Percentiles rank a stretch among this genome's conserved stretches.
Conservation (phyloP, 2,797 vertebrate species). For the Clarias laeviceps region DNA sequence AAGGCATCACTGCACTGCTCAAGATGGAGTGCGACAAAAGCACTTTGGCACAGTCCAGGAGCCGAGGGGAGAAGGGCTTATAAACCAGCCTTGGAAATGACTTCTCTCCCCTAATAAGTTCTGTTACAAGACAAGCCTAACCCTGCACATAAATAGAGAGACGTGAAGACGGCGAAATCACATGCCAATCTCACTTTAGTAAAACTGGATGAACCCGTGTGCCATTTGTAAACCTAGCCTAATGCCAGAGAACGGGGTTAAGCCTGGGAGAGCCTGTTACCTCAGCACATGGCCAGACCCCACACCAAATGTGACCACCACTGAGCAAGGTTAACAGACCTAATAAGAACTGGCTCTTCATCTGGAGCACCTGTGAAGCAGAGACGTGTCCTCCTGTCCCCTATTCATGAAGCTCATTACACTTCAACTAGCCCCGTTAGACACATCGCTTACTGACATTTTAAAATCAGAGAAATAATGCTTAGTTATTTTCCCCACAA, state of each 20-base stretch:
- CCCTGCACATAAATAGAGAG: conserved; percentile 14
- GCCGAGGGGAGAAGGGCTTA: conserved; percentile 14
- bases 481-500: neutral
- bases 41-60: conserved; percentile 32
- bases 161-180: neutral
- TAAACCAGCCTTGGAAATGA: conserved; percentile 4
- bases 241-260: conserved; percentile 28
- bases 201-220: neutral
- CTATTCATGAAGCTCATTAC: conserved; percentile 35
- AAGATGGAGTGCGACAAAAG: conserved; percentile 40
- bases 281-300: conserved; percentile 39
- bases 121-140: conserved; percentile 20
- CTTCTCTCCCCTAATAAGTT: conserved; percentile 1
- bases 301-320: conserved; percentile 21
- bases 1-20: conserved; percentile 43
- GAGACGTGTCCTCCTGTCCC: conserved; percentile 32
- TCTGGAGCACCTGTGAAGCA: conserved; percentile 40
- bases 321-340: conserved; percentile 44
- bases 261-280: conserved; percentile 23
- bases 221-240: neutral
- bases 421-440: conserved; percentile 22
- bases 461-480: neutral
- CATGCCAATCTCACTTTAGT: neutral
- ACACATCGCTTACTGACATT: conserved; percentile 29
- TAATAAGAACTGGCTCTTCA: conserved; percentile 38